Base-by-base conservation (phyloP, 2,113 vertebrate species). In the Albula glossodonta region DNA sequence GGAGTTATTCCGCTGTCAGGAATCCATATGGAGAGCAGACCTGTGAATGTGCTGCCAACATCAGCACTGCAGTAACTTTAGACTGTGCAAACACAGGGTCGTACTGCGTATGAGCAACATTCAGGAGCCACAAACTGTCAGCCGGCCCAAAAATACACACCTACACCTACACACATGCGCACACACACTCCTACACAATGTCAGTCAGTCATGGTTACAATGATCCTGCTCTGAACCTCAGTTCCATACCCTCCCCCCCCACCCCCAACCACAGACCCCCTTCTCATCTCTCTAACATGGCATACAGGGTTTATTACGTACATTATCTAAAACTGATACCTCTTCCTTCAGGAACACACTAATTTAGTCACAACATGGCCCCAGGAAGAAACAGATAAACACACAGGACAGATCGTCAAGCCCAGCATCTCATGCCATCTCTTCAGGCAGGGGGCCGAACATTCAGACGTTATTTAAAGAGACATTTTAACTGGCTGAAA, bases 11-110 rank as follows among this genome's bases (percentile, higher is more conserved):
- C 19, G 60, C 74, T 22, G 85, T 85, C 56, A 86, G 77, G 86
- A 53, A 52, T 86, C 56, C 88, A 90, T 90, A 86, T 92, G 91
- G 91, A 84, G 63, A 88, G 63, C 91, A 88, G 85, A 85, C 84
- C 78, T 78, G 41, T 31, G 77, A 88, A 51, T 85, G 83, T 87
- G 82, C 79, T 57, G 78, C 78, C 87, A 90, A 83, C 83, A 87
- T 84, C 86, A 78, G 91, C 86, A 90, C 87, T 63, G 78, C 74
- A 90, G 90, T 91, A 94, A 93, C 87, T 85, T 84, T 82, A 93
- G 63, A 90, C 93, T 93, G 84, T 90, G 86, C 91, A 94, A 94
- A 93, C 88, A 93, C 90, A 91, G 80, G n/a, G 85, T 84, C 85
- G 83, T 90, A 86, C 87, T 88, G 91, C 89, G 63, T 83, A 63